These are phyloP conservation scores for Megamerina dolium DNA, from an alignment of 2,888 invertebrate genomes.

Conservation along the genomic window DNA sequence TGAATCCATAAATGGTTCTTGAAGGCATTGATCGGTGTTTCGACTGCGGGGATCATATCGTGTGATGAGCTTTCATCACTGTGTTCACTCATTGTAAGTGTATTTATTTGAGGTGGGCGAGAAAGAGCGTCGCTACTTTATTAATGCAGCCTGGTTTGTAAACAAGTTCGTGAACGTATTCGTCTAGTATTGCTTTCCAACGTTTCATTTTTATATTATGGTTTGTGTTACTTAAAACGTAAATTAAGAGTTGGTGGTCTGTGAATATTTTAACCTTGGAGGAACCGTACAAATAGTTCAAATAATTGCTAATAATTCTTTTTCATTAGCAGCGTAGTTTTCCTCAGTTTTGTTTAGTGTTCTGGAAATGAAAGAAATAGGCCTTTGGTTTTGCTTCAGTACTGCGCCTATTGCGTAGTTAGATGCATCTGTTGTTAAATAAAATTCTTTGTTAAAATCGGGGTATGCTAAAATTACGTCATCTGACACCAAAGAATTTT, in stretches of 20 bases:
- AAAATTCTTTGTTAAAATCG: no score
- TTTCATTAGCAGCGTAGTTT: no score
- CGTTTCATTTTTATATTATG: background rate
- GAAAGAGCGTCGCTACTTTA: constrained; percentile 6
- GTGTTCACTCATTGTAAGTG: background rate
- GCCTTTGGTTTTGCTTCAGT: no score
- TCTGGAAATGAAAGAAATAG: no score
- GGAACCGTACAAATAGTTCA: background rate
- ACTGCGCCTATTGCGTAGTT: no score
- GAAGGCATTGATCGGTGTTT: constrained; percentile 1
- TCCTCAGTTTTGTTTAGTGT: no score
- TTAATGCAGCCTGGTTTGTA: constrained; percentile 1
- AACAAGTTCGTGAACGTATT: background rate
- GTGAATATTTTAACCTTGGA: no score
- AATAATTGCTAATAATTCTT: no score
- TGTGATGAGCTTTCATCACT: constrained; percentile 2
- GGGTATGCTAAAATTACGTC: no score
- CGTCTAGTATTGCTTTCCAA: constrained; percentile 1
- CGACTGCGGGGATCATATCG: background rate
- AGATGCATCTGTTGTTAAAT: no score
- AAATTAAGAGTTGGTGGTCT: background rate
- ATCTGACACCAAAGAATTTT: background rate
- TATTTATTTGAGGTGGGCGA: constrained; percentile 1
- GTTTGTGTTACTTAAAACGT: no score
- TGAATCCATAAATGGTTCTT: constrained; percentile 1